phyloP scores from a whole-genome alignment of 2,797 vertebrate species.

The Balearica regulorum region DNA sequence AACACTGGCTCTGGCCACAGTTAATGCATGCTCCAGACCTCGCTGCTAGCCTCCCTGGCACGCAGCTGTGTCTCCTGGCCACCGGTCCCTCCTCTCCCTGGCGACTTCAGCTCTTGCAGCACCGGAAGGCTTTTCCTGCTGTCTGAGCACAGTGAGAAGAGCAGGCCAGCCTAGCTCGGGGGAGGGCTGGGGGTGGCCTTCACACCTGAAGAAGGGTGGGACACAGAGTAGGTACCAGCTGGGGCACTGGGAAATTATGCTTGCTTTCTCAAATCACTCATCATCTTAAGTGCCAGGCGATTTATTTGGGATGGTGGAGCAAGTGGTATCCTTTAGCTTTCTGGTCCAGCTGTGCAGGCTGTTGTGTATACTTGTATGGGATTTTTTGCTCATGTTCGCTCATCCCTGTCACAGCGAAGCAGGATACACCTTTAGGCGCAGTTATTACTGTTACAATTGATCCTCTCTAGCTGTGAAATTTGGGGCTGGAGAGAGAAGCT shows the following conservation, averaged over 20 bases:
- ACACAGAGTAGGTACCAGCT: rapidly evolving
- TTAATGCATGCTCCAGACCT: rapidly evolving
- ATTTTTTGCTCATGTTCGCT: background rate
- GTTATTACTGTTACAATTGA: background rate
- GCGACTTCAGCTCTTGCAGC: background rate
- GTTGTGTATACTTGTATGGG: rapidly evolving
- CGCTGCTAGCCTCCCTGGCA: rapidly evolving
- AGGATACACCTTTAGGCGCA: background rate
- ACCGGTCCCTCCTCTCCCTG: rapidly evolving
- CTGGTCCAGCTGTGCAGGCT: background rate
- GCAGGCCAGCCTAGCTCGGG: background rate
- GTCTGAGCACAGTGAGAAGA: rapidly evolving
- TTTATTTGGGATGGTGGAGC: background rate
- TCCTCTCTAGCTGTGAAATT: background rate
- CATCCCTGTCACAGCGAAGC: background rate
- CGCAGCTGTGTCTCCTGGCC: background rate
- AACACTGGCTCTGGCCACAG: background rate
- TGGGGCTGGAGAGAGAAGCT: background rate
- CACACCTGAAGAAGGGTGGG: too few relatives aligned
- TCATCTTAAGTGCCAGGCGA: rapidly evolving
- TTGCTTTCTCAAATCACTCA: background rate
- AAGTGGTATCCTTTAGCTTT: background rate
- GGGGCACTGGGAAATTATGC: background rate
- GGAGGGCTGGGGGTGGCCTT: too few relatives aligned
- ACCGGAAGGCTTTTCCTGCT: rapidly evolving